phyloP scores from a whole-genome alignment of 2,888 invertebrate genomes.

The Caenorhabditis sp. region DNA sequence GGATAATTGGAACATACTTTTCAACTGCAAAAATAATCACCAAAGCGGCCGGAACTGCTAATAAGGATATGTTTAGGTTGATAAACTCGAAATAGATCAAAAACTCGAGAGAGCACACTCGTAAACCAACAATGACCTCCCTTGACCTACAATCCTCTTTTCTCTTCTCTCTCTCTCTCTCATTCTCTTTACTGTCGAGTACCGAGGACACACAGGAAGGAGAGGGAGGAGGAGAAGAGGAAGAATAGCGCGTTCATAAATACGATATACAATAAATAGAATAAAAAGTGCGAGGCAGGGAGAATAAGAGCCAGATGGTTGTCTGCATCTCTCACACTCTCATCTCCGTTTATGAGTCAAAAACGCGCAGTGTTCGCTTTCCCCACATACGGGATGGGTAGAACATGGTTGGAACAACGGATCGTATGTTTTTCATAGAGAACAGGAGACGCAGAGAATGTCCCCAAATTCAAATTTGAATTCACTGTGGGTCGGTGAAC shows the following conservation, averaged over 20 bases:
- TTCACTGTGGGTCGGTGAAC: slow-evolving; percentile 17
- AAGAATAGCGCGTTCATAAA: slow-evolving; percentile 16
- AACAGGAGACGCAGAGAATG: slow-evolving; percentile 1
- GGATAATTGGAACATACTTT: too few species aligned
- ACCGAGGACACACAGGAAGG: slow-evolving; percentile 41
- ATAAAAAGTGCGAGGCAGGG: slow-evolving; percentile 11
- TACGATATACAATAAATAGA: slow-evolving; percentile 32
- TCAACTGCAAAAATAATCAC: too few species aligned
- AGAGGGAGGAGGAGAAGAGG: slow-evolving; percentile 9
- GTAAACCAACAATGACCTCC: slow-evolving; percentile 59
- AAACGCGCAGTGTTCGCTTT: slow-evolving; percentile 10
- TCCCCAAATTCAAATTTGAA: slow-evolving; percentile 25
- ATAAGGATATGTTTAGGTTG: not conserved
- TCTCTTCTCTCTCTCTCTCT: not conserved
- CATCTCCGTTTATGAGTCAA: slow-evolving; percentile 1
- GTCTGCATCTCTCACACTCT: slow-evolving; percentile 9
- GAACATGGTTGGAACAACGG: not conserved
- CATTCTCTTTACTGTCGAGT: slow-evolving; percentile 30
- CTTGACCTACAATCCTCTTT: slow-evolving; percentile 50
- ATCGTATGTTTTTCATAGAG: slow-evolving; percentile 5
- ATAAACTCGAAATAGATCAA: slow-evolving; percentile 16
- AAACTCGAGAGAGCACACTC: slow-evolving; percentile 6
- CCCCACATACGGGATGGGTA: not conserved
- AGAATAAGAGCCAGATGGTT: slow-evolving; percentile 29
- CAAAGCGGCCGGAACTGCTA: too few species aligned